Evolutionary conservation across 1,140 invertebrate species (phyloP), one percentile per base, ranked within the genome.

Genomic region (Parapsyche elsis): DNA sequence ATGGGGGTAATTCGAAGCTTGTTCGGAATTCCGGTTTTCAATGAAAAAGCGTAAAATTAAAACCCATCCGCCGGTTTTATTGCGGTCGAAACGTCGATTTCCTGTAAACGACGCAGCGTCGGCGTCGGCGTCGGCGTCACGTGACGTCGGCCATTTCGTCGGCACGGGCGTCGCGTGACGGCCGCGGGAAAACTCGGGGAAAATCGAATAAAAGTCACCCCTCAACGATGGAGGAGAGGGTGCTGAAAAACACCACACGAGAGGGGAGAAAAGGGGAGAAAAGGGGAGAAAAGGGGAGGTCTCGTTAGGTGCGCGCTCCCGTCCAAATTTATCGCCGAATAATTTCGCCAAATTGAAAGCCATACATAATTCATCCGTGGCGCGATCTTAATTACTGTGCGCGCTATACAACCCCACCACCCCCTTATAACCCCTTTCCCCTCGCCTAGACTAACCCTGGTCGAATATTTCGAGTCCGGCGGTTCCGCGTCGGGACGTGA

Each of bases 291-390:
- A 38, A 0, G 57, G 16, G 67, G 30, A 1, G 23, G 21, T 53
- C 73, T 75, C 73, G 73, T 75, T 75, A 75, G 59, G n/a, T 24
- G 71, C 46, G 24, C 30, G 9, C 16, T 53, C 19, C 49, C 49
- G n/a, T 38, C 30, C 2, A 76, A 76, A 78, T 78, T 78, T 70
- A 78, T 78, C 59, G 64, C 61, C 70, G 78, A 57, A 79, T 74
- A 74, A 79, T 79, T 71, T 53, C 45, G 67, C 78, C 70, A 79
- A 79, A 79, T 79, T 74, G 78, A 79, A 74, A 71, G 78, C 49
- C 78, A 79, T 79, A 57, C 71, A 79, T 79, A 79, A 79, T 79
- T 79, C 78, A 79, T 79, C 70, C 44, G 78, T 44, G 46, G 16
- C 19, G 76, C 21, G 67, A 79, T 79, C 78, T 79, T 79, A 79